Percentiles rank a stretch among this genome's conserved stretches.
These are phyloP conservation scores for Drosophila pegasa DNA, from an alignment of 2,888 invertebrate genomes.

Conservation along the genomic window DNA sequence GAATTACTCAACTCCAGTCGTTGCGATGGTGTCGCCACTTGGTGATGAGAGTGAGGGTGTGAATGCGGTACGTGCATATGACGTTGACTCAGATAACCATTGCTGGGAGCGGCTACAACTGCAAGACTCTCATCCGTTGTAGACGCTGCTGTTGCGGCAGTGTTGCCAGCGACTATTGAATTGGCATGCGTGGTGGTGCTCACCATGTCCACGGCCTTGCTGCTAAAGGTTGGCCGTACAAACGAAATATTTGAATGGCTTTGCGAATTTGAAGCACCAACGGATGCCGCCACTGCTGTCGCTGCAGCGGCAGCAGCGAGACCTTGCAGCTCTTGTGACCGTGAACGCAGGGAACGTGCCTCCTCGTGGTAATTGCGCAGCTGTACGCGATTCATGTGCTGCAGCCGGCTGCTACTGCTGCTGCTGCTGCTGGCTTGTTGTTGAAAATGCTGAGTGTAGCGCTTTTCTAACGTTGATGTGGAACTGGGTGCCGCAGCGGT, in stretches of 20 bases:
- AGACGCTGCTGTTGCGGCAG: slow-evolving; percentile 14
- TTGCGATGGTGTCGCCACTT: slow-evolving; percentile 30
- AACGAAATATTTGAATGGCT: slow-evolving; percentile 78
- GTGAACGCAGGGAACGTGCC: slow-evolving; percentile 63
- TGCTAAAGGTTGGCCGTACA: slow-evolving; percentile 80
- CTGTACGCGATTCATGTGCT: slow-evolving; percentile 71
- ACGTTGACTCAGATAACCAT: slow-evolving; percentile 52
- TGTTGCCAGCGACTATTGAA: slow-evolving; percentile 14
- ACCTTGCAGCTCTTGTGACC: slow-evolving; percentile 73
- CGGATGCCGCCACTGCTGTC: slow-evolving; percentile 13
- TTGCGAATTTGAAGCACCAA: slow-evolving; percentile 40
- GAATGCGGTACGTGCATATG: slow-evolving; percentile 48
- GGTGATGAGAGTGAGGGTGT: slow-evolving; percentile 55
- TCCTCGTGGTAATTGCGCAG: slow-evolving; percentile 75
- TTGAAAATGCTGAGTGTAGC: slow-evolving; percentile 63
- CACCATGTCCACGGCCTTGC: slow-evolving; percentile 76
- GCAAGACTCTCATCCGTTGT: slow-evolving; percentile 41
- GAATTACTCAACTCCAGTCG: slow-evolving; percentile 58
- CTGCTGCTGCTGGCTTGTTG: slow-evolving; percentile 50
- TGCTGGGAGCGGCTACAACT: slow-evolving; percentile 29
- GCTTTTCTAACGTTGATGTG: slow-evolving; percentile 57
- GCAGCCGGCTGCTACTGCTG: slow-evolving; percentile 51
- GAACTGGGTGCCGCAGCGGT: slow-evolving; percentile 56
- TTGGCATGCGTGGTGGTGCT: slow-evolving; percentile 76
- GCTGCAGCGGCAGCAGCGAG: slow-evolving; percentile 25